Evolutionary conservation across 2,797 vertebrate genomes (phyloP), one percentile per base, ranked within the genome.

Genomic region (Oophaga sylvatica): DNA sequence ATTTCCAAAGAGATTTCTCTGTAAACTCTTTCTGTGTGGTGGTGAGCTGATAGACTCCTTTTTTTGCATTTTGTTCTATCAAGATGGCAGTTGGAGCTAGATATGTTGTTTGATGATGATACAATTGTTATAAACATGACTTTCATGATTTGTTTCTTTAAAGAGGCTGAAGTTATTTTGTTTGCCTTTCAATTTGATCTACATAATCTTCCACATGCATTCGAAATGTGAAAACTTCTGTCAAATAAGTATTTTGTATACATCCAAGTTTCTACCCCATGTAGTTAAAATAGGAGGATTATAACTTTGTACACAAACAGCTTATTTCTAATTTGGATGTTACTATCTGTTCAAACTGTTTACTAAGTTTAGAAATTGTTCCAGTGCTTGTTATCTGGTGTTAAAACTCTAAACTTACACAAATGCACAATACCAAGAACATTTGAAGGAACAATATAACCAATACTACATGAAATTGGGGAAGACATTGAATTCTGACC

Each of bases 201-300:
- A n/a, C 71, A 48, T 75, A 75, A 75, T 75, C 71, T 75, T 75
- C 71, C 41, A 75, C 71, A n/a, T 75, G 41, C 20, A 48, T 75
- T 53, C 48, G 1, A 75, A 53, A 75, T 75, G 6, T 11, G 45
- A 75, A 75, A 75, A 75, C 71, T 48, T 75, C 41, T 48, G 5
- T 75, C 20, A 75, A 48, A 53, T 75, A 53, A n/a, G 4, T 75
- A 19, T 48, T 20, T 75, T 75, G 71, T 75, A 48, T 75, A 75
- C 71, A 75, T 75, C 19, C 10, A 75, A 7, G 19, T 73, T 45
- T 48, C 20, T 75, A n/a, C 41, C 71, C 20, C 41, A 75, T 73
- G 31, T 20, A 41, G 17, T 45, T 26, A 10, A 67, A 3, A 13
- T 10, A 20, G n/a, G 35, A 73, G 70, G 70, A 73, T 75, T 75